Evolutionary conservation across 2,113 vertebrate genomes (phyloP).

Genomic region (Phyllostomus discolor): DNA sequence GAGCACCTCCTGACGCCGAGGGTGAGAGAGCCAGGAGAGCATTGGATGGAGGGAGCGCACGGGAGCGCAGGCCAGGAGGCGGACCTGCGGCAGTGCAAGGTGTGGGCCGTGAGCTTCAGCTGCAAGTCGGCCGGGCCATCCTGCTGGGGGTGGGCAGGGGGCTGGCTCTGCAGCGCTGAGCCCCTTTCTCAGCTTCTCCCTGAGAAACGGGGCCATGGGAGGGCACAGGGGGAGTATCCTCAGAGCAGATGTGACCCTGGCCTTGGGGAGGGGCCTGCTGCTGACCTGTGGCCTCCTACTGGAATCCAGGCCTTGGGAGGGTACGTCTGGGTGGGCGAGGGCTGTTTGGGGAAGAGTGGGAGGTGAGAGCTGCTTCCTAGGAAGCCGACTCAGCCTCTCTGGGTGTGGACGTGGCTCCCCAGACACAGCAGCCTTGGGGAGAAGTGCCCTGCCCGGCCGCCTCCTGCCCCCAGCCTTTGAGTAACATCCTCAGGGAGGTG

Average conservation of each 20-base stretch:
- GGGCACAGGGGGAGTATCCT: background rate
- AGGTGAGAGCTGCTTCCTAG: background rate
- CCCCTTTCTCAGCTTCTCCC: background rate
- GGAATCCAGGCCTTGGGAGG: background rate
- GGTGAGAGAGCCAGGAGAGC: background rate
- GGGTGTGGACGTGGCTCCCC: background rate
- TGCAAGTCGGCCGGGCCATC: background rate
- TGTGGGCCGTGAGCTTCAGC: background rate
- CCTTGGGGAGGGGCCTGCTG: background rate
- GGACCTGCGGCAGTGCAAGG: background rate
- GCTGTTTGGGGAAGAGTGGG: conserved; percentile 4
- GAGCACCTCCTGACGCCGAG: background rate
- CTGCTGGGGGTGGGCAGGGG: too few species aligned
- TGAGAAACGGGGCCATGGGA: background rate
- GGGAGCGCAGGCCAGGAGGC: background rate
- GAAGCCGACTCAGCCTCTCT: background rate
- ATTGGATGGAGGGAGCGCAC: background rate
- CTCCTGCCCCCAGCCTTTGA: background rate
- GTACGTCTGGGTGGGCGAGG: background rate
- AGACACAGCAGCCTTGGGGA: background rate
- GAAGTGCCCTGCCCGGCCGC: background rate
- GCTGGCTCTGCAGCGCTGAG: background rate
- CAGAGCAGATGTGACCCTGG: background rate
- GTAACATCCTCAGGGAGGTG: background rate
- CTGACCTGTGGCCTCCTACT: background rate